phyloP scores from a whole-genome alignment of 2,797 vertebrate species.

The Sebastolobus altivelis region DNA sequence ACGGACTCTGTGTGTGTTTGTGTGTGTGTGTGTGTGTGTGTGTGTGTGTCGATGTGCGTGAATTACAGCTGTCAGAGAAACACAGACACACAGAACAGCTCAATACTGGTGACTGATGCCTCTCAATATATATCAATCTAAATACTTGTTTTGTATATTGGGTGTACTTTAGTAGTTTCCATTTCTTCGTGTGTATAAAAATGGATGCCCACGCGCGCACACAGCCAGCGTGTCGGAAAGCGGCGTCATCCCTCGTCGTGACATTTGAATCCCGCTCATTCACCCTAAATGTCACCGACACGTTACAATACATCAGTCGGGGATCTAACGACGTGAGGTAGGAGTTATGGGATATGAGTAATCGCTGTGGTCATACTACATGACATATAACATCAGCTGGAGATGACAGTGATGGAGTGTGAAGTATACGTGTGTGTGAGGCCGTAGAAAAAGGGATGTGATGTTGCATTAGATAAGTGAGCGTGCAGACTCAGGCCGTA shows the following conservation, averaged over 20 bases:
- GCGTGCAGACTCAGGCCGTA: constrained; percentile 3
- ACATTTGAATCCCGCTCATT: constrained; percentile 32
- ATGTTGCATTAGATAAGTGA: constrained; percentile 38
- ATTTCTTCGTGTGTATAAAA: neutral
- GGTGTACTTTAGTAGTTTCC: neutral
- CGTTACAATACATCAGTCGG: constrained; percentile 42
- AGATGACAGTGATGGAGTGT: constrained; percentile 37
- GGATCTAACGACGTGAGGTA: constrained; percentile 32
- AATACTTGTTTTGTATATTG: neutral
- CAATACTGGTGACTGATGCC: neutral
- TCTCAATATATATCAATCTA: constrained; percentile 14
- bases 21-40: constrained; percentile 1
- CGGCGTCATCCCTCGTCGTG: constrained; percentile 8
- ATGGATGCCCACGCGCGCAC: neutral
- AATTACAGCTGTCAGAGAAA: constrained; percentile 39
- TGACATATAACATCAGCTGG: constrained; percentile 39
- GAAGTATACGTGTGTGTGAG: neutral
- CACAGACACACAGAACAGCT: constrained; percentile 2
- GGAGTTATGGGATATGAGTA: constrained; percentile 37
- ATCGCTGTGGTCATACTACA: constrained; percentile 31
- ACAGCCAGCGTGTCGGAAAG: constrained; percentile 20
- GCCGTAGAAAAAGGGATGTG: constrained; percentile 18
- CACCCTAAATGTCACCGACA: constrained; percentile 11
- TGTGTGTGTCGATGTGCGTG: constrained; percentile 5
- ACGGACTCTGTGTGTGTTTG: constrained; percentile 12